Evolutionary conservation across 2,888 invertebrate genomes (phyloP).

Genomic region (Nezara viridula): DNA sequence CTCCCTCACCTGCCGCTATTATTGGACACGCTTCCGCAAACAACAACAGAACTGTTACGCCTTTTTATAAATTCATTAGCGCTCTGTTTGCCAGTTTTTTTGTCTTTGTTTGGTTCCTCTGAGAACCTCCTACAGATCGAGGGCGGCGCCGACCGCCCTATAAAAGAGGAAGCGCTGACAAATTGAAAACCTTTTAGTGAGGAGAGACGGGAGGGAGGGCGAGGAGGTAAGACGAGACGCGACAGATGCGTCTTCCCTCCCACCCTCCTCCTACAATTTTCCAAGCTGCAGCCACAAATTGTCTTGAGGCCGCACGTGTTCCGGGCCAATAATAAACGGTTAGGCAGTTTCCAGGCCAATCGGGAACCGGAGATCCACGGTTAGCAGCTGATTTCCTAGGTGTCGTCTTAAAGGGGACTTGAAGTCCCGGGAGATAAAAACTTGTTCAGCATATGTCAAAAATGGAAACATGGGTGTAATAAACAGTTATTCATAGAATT

Average conservation of each 20-base stretch:
- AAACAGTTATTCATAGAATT: neutral
- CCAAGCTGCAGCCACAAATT: slow-evolving; percentile 46
- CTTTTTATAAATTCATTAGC: slow-evolving; percentile 58
- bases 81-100: slow-evolving; percentile 49
- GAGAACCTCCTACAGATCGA: neutral
- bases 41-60: slow-evolving; percentile 47
- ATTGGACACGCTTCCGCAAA: slow-evolving; percentile 53
- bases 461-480: neutral
- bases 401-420: neutral
- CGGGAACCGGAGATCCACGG: slow-evolving; percentile 27
- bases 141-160: slow-evolving; percentile 39
- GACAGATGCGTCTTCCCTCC: slow-evolving; percentile 42
- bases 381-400: neutral
- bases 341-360: slow-evolving; percentile 35
- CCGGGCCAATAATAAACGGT: slow-evolving; percentile 38
- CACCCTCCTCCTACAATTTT: slow-evolving; percentile 37
- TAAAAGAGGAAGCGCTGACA: slow-evolving; percentile 48
- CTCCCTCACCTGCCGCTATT: neutral
- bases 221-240: slow-evolving; percentile 51
- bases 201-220: neutral
- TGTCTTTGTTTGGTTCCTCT: neutral
- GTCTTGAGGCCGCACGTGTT: slow-evolving; percentile 30
- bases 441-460: neutral
- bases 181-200: slow-evolving; percentile 56
- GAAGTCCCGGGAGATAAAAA: neutral